Base-by-base conservation (phyloP, 2,888 invertebrate genomes). In the Alentia gelatinosa region DNA sequence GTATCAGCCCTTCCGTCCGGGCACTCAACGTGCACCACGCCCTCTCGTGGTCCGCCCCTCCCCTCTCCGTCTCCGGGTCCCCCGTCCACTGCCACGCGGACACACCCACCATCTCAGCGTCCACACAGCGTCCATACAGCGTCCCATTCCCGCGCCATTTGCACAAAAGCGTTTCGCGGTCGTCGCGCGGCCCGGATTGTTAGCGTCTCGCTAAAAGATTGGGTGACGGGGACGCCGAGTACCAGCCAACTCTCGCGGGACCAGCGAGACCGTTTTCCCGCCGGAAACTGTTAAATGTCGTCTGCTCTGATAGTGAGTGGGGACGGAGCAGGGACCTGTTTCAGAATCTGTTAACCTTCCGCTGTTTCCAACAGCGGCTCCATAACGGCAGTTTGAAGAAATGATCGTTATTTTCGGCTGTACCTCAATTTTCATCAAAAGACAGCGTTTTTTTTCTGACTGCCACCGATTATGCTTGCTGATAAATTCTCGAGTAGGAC, bases 31-130 rank as follows among this genome's bases (percentile, higher is more conserved):
- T 47, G 19, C 47, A 47, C 47, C 47, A 7, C 47, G 7, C 47
- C 47, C 47, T 19, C 47, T 47, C 47, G 7, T 19, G 19, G 47
- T 19, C 47, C 63, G 5, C 63, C 63, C 63, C 63, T 63, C 63
- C 26, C 63, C 63, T n/a, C 63, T n/a, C 63, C 15, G 5, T n/a
- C 63, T n/a, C 63, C 63, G 5, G 19, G 19, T n/a, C 63, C 26
- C 63, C 63, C 63, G 7, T 9, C 79, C 35, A 79, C 79, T 7
- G 74, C 74, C 74, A 7, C n/a, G 7, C 75, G 39, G 19, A 37
- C 83, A 83, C 83, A 12, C 83, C 83, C 83, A 83, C 83, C 83
- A 19, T 23, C 83, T 83, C 39, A 83, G 37, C 56, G 3, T 47
- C 19, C 7, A 19, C 63, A 63, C 63, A 5, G 15, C 63, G 63